Conservation (phyloP, 2,888 invertebrate species). For the Dilophus febrilis region DNA sequence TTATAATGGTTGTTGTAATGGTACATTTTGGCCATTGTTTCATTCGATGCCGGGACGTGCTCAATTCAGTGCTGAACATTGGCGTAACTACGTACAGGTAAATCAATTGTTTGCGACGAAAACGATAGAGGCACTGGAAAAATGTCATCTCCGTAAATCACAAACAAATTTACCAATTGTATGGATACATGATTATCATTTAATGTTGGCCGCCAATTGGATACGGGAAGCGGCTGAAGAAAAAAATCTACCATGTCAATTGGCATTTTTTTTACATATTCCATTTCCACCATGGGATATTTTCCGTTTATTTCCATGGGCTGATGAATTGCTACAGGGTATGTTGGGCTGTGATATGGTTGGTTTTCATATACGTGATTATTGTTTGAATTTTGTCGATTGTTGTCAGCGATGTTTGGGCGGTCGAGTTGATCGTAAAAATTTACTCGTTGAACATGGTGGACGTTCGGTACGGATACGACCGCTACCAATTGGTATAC, state of each 20-base stretch:
- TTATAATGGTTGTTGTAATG: conserved; percentile 86
- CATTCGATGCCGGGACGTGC: conserved; percentile 86
- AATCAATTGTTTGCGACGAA: conserved; percentile 71
- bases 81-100: conserved; percentile 63
- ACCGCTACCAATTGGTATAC: conserved; percentile 77
- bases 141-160: conserved; percentile 32
- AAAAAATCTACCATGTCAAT: conserved; percentile 53
- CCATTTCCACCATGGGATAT: conserved; percentile 93
- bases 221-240: conserved; percentile 74
- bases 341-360: conserved; percentile 87
- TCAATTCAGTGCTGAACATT: conserved; percentile 64
- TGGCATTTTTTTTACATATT: conserved; percentile 88
- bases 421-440: conserved; percentile 75
- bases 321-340: conserved; percentile 85
- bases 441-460: conserved; percentile 71
- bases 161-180: conserved; percentile 47
- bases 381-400: conserved; percentile 80
- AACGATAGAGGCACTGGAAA: conserved; percentile 49
- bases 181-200: conserved; percentile 90
- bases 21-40: conserved; percentile 82
- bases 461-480: conserved; percentile 70
- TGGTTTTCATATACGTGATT: conserved; percentile 80
- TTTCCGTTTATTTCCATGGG: conserved; percentile 77
- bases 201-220: conserved; percentile 84
- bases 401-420: conserved; percentile 77